These are phyloP conservation scores for Philonicus albiceps DNA, from an alignment of 2,888 invertebrate genomes.

Conservation along the genomic window DNA sequence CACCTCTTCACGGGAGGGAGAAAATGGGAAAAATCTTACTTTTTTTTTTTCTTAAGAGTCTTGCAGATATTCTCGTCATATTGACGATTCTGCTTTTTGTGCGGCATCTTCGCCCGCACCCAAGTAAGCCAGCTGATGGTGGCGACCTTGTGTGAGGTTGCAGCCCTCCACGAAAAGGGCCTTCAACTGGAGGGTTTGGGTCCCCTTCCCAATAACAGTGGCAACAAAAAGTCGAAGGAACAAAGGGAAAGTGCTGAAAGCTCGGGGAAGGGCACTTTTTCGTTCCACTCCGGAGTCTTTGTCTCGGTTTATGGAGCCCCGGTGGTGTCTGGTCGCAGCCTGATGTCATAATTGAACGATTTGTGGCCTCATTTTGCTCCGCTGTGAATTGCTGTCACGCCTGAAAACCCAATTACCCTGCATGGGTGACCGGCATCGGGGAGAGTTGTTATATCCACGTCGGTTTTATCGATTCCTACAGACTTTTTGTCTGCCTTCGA, in stretches of 20 bases:
- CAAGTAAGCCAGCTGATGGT: not conserved
- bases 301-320: not conserved
- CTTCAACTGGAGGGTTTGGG: not conserved
- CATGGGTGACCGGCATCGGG: conserved; percentile 1
- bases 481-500: not conserved
- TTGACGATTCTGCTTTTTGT: conserved; percentile 20
- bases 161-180: not conserved
- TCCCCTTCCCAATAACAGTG: not conserved
- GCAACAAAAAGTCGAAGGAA: not conserved
- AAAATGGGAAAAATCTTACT: not conserved
- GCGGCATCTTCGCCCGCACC: not conserved
- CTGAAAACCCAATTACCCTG: conserved; percentile 15
- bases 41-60: not conserved
- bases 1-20: not conserved
- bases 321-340: not conserved
- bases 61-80: not conserved
- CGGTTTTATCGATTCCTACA: conserved; percentile 3
- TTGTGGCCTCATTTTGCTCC: conserved; percentile 26
- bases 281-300: not conserved
- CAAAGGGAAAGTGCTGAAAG: conserved; percentile 3
- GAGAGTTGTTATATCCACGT: not conserved
- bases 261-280: not conserved
- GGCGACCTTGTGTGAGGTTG: conserved; percentile 14
- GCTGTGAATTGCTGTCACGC: conserved; percentile 7
- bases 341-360: conserved; percentile 38